phyloP scores from a whole-genome alignment of 2,797 vertebrate genomes.

The Gymnothorax javanicus region DNA sequence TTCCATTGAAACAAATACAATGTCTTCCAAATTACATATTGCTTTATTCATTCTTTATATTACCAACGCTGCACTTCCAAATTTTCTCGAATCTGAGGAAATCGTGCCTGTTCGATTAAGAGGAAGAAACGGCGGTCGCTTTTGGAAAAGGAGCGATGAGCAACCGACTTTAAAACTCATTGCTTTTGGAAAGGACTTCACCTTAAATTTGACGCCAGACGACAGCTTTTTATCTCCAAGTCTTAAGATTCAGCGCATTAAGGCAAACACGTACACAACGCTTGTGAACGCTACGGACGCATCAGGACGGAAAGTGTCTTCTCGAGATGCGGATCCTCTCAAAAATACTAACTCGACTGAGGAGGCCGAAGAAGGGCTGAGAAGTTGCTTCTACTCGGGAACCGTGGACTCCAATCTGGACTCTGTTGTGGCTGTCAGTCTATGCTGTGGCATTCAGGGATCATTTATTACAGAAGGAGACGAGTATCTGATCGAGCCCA shows the following conservation, averaged over 20 bases:
- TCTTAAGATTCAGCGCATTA: conserved; percentile 76
- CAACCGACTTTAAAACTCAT: conserved; percentile 69
- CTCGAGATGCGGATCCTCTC: background rate
- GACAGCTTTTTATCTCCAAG: conserved; percentile 80
- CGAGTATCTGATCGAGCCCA: conserved; percentile 84
- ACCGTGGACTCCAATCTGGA: conserved; percentile 71
- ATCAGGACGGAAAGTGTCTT: background rate
- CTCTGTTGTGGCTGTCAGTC: conserved; percentile 82
- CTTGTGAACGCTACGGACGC: conserved; percentile 48
- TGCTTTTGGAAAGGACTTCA: conserved; percentile 78
- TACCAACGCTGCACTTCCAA: conserved; percentile 49
- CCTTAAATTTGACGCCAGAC: conserved; percentile 81
- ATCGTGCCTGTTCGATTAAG: conserved; percentile 68
- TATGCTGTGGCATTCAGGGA: conserved; percentile 85
- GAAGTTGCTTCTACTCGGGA: conserved; percentile 85
- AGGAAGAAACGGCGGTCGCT: conserved; percentile 55
- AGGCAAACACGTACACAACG: conserved; percentile 47
- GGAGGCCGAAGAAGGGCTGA: conserved; percentile 57
- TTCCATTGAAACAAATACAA: conserved; percentile 45
- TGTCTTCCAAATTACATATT: conserved; percentile 51
- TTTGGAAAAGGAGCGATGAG: conserved; percentile 71
- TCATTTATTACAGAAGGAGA: conserved; percentile 82
- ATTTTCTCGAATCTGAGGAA: conserved; percentile 67
- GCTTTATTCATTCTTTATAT: conserved; percentile 56
- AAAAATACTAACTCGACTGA: conserved; percentile 49